phyloP scores from a whole-genome alignment of 2,888 invertebrate species.

The Timema cristinae region DNA sequence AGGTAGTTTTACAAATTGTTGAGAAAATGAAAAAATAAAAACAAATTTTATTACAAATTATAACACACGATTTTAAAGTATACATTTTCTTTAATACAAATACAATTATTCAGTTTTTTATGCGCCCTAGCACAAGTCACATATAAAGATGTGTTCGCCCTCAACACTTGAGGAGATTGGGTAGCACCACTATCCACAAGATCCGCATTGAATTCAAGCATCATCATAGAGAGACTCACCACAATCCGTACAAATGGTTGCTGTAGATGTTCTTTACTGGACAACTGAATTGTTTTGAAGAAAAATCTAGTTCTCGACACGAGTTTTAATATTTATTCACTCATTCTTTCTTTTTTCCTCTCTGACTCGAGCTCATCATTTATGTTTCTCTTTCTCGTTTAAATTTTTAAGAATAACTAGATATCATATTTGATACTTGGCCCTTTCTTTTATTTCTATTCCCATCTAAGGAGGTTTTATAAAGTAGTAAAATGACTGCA shows the following conservation, averaged over 20 bases:
- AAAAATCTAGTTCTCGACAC: too few species aligned
- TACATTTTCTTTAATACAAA: not conserved
- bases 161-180: too few species aligned
- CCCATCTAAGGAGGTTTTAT: not conserved
- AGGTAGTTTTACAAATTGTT: not conserved
- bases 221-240: not conserved
- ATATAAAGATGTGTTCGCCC: too few species aligned
- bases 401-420: not conserved
- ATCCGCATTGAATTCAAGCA: conserved; percentile 2
- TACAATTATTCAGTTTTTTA: not conserved
- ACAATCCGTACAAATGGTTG: too few species aligned
- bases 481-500: not conserved
- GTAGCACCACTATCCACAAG: conserved; percentile 4
- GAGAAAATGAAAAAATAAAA: not conserved
- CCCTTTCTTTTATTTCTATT: not conserved
- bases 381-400: too few species aligned
- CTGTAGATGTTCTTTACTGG: too few species aligned
- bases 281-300: too few species aligned
- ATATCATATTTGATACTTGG: not conserved
- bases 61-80: not conserved
- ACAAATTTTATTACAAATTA: not conserved
- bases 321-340: too few species aligned
- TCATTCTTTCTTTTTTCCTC: too few species aligned
- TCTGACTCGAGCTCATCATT: too few species aligned
- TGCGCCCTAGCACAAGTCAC: not conserved